Base-by-base conservation (phyloP, 2,113 vertebrate species). In the Arvicanthis niloticus region DNA sequence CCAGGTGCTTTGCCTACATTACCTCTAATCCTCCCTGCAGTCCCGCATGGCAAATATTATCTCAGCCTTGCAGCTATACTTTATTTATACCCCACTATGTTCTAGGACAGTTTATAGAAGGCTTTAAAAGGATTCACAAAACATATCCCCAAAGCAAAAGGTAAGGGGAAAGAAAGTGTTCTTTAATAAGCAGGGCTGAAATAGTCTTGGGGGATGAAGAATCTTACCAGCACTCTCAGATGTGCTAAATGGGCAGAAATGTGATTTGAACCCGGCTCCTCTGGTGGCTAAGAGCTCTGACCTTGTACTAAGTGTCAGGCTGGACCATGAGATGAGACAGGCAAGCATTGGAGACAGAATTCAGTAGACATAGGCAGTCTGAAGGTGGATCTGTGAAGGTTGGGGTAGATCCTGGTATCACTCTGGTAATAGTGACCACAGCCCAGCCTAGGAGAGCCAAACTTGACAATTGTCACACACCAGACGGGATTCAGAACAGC, bases 31-130 rank as follows among this genome's bases (percentile, higher is more conserved):
- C 96, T 78, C 82, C 40, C 70, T 2, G 87, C 45, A 70, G 87
- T 45, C 53, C 84, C 1, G 60, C 42, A 0, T 12, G 80, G 92
- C 82, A 93, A 98, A 96, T 97, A 95, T 90, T 96, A 97, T 97
- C 97, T 98, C 92, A 73, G 3, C 56, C 76, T 94, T 87, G 90
- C 97, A 97, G 97, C 82, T 73, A 58, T 45, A 26, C 73, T 96
- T 96, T 97, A 94, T 93, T 93, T 96, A 82, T 87, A 84, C 60
- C 48, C 9, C 0, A 12, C 88, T 53, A 67, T 0, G 9, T 94
- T 90, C 88, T 15, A 8, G 92, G 88, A 93, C 48, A 84, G 62
- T 62, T 96, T 96, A 76, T 29, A 87, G 82, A 87, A 95, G 87
- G 75, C 73, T 97, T 97, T 88, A 34, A 76, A 70, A 48, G 70